Evolutionary conservation across 2,888 invertebrate species (phyloP), one percentile per base, ranked within the genome.

Genomic region (Cacoxenus indagator): DNA sequence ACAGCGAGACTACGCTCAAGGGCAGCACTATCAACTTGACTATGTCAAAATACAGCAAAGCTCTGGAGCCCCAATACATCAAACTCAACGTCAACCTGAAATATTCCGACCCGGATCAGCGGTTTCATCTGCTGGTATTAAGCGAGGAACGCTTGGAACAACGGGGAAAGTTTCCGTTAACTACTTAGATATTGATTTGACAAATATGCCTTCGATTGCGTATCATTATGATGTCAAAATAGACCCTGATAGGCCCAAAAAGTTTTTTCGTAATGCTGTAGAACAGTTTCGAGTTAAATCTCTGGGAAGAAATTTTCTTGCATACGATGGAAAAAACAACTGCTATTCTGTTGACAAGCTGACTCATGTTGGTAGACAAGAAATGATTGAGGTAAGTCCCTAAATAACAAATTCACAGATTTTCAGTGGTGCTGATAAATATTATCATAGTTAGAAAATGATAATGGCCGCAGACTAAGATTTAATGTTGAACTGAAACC

Each of bases 171-270:
- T 93, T 0, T 84, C 90, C 37, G 91, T 92, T 0, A 95, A 95
- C 80, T 93, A 94, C 85, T 86, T 95, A 64, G 86, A 89, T 22
- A 88, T 94, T 73, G 80, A 84, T 8, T 88, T 93, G 65, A 68
- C 76, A 1, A 87, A 89, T 70, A 88, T 90, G 54, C 87, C 90
- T 4, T 73, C 83, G 5, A 76, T 75, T 0, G 90, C 90, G 84
- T 87, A 90, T 81, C 97, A 98, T 81, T 98, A 98, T 86, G 98
- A 98, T 78, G 93, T 96, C 0, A 89, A 87, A 0, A 90, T 95
- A 43, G 88, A 84, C 1, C 94, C 95, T 0, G 93, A 94, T 17
- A 91, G 87, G 54, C 94, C 94, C 0, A 94, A 92, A 77, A 91
- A 91, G 75, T 87, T 92, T 74, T 78, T 92, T 65, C 88, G 91